Evolutionary conservation across 2,113 vertebrate species (phyloP).

Genomic region (Nannospalax galili): DNA sequence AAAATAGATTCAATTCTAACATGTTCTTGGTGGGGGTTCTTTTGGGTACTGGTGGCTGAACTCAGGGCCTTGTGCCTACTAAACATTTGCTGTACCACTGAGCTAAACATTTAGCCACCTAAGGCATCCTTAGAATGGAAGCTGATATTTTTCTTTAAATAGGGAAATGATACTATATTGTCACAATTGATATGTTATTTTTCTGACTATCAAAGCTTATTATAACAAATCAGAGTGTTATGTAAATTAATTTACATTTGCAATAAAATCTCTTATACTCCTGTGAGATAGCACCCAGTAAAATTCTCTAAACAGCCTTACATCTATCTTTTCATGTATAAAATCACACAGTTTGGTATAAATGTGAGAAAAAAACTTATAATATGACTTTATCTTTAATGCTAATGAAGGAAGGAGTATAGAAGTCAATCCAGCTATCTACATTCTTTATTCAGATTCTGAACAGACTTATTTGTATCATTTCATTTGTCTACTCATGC

Average conservation of each 20-base stretch:
- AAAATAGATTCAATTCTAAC: background rate
- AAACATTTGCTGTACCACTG: fast-evolving
- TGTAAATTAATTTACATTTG: background rate
- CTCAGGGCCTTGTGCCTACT: background rate
- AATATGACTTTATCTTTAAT: background rate
- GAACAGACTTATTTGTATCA: background rate
- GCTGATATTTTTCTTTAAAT: background rate
- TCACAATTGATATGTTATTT: background rate
- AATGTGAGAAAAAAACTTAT: background rate
- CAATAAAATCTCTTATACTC: background rate
- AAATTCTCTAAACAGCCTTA: background rate
- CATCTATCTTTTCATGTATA: background rate
- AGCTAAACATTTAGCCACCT: background rate
- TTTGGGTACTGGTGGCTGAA: background rate
- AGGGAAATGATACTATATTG: background rate
- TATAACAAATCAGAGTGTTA: background rate
- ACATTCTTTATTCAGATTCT: background rate
- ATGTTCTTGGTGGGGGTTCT: background rate
- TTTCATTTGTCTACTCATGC: background rate
- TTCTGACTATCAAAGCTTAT: background rate
- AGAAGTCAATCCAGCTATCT: background rate
- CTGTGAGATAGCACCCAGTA: background rate
- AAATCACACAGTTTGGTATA: background rate
- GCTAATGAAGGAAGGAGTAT: background rate
- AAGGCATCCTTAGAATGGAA: background rate